Evolutionary conservation across 2,888 invertebrate species (phyloP).

Genomic region (Carcina quercana): DNA sequence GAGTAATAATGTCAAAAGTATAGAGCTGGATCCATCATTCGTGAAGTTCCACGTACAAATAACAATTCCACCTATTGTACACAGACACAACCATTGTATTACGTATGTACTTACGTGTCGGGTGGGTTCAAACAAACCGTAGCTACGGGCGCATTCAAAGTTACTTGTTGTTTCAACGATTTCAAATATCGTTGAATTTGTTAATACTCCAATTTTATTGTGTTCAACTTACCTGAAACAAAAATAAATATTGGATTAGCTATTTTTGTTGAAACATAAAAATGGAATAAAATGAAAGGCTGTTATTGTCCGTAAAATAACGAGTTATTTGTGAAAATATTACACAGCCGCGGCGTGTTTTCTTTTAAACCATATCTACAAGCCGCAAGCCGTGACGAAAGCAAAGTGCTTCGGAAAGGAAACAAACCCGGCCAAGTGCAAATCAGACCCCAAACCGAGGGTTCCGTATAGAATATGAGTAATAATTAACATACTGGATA

Average conservation of each 20-base stretch:
- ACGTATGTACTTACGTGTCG: constrained; percentile 6
- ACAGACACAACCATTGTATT: constrained; percentile 10
- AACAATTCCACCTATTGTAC: constrained; percentile 22
- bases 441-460: too few relatives aligned
- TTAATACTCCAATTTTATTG: constrained; percentile 41
- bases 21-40: too few relatives aligned
- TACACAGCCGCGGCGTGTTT: too few relatives aligned
- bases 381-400: too few relatives aligned
- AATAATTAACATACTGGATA: too few relatives aligned
- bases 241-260: constrained; percentile 38
- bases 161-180: constrained; percentile 32
- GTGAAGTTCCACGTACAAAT: constrained; percentile 23
- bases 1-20: too few relatives aligned
- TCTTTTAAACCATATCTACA: too few relatives aligned
- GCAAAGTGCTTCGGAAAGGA: too few relatives aligned
- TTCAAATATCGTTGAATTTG: constrained; percentile 30
- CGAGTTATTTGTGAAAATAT: constrained; percentile 36
- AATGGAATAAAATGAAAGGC: constrained; percentile 32
- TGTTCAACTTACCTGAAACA: constrained; percentile 58
- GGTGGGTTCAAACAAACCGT: too few relatives aligned
- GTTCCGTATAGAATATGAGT: too few relatives aligned
- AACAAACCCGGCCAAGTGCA: too few relatives aligned
- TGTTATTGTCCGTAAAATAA: constrained; percentile 29
- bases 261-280: constrained; percentile 40
- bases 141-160: too few relatives aligned